Evolutionary conservation across 2,113 vertebrate species (phyloP).

Genomic region (Cacatua alba): DNA sequence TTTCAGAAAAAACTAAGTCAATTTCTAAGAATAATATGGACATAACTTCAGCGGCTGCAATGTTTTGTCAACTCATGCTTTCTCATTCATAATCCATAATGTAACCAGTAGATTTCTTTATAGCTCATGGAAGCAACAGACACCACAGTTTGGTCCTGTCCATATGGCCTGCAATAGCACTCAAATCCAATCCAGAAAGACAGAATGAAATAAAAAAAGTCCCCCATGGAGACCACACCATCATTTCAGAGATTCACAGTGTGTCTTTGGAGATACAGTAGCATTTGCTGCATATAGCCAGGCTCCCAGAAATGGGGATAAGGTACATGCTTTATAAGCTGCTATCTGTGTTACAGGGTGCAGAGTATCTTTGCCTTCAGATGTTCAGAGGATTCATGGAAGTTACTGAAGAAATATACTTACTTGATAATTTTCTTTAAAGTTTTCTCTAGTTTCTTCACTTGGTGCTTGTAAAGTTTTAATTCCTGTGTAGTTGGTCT

Average conservation of each 20-base stretch:
- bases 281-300: neutral
- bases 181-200: neutral
- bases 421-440: conserved; percentile 76
- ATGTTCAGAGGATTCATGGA: neutral
- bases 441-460: conserved; percentile 80
- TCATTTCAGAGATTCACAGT: neutral
- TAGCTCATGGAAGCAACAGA: neutral
- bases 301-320: neutral
- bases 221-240: neutral
- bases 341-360: neutral
- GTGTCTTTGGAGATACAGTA: neutral
- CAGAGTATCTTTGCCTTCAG: neutral
- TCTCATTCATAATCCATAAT: neutral
- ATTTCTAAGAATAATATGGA: neutral
- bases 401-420: conserved; percentile 22
- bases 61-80: neutral
- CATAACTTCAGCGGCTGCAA: neutral
- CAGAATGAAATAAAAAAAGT: neutral
- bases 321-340: neutral
- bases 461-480: conserved; percentile 83
- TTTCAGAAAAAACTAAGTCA: neutral
- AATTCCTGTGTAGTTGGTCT: conserved; percentile 81
- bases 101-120: neutral
- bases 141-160: neutral
- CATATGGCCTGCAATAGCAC: neutral